phyloP scores from a whole-genome alignment of 2,797 vertebrate genomes.

The Erethizon dorsatum region DNA sequence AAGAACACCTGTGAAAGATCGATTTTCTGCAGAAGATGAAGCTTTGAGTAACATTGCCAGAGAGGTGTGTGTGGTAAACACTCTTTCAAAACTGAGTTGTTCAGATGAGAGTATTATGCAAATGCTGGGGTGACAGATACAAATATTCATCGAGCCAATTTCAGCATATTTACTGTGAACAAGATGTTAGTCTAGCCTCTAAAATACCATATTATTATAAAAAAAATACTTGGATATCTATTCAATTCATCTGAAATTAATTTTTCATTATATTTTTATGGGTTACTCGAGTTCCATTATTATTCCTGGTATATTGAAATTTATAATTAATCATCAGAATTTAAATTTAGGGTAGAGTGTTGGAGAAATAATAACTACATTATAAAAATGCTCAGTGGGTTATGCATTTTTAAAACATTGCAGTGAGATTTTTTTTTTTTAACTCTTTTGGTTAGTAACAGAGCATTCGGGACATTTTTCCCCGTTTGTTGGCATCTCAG shows the following conservation, averaged over 20 bases:
- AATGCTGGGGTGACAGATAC: background rate
- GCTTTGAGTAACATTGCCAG: conserved; percentile 97
- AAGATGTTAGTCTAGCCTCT: background rate
- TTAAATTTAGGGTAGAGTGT: conserved; percentile 2
- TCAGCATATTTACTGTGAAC: background rate
- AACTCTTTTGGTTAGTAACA: conserved; percentile 48
- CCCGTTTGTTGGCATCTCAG: conserved; percentile 58
- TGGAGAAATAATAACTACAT: background rate
- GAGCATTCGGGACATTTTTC: conserved; percentile 58
- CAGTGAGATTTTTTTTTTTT: background rate
- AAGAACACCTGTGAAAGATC: conserved; percentile 97
- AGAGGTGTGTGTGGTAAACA: conserved; percentile 92
- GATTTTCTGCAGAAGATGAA: conserved; percentile 99
- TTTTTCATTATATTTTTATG: conserved; percentile 59
- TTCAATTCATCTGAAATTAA: conserved; percentile 31
- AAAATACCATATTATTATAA: background rate
- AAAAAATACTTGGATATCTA: background rate
- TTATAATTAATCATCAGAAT: conserved; percentile 29
- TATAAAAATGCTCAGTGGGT: background rate
- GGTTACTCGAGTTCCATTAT: conserved; percentile 43
- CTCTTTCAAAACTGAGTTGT: background rate
- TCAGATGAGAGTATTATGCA: background rate
- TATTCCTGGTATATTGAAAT: conserved; percentile 38
- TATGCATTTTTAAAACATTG: conserved; percentile 39
- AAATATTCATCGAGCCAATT: background rate